These are phyloP conservation scores for Cisticola juncidis DNA, from an alignment of 2,113 vertebrate genomes.

Conservation along the genomic window DNA sequence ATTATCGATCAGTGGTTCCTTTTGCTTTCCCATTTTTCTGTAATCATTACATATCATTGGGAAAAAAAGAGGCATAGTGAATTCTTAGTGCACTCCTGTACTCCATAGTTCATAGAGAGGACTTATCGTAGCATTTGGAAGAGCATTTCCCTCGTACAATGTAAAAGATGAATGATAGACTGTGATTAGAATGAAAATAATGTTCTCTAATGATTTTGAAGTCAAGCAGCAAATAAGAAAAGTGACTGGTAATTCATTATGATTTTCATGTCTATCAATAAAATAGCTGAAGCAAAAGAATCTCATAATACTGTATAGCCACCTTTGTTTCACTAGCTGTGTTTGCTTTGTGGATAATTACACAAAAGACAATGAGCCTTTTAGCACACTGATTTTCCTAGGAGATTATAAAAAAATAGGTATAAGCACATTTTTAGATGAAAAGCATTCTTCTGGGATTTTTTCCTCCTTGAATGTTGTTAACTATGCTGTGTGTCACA, in stretches of 20 bases:
- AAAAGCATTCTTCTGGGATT: background rate
- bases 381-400: background rate
- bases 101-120: background rate
- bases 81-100: background rate
- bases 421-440: background rate
- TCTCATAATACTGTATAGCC: background rate
- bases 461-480: background rate
- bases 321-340: background rate
- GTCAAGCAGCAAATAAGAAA: background rate
- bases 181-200: background rate
- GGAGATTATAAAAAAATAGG: background rate
- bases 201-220: background rate
- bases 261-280: background rate
- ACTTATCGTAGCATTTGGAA: background rate
- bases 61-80: background rate
- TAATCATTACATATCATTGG: background rate
- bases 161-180: background rate
- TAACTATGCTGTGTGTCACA: background rate
- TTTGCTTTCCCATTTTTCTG: background rate
- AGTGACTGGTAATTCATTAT: background rate
- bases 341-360: background rate
- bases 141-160: background rate
- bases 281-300: background rate
- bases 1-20: background rate
- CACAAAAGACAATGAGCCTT: background rate